These are phyloP conservation scores for Hylyphantes graminicola DNA, from an alignment of 1,140 invertebrate species.

Conservation along the genomic window DNA sequence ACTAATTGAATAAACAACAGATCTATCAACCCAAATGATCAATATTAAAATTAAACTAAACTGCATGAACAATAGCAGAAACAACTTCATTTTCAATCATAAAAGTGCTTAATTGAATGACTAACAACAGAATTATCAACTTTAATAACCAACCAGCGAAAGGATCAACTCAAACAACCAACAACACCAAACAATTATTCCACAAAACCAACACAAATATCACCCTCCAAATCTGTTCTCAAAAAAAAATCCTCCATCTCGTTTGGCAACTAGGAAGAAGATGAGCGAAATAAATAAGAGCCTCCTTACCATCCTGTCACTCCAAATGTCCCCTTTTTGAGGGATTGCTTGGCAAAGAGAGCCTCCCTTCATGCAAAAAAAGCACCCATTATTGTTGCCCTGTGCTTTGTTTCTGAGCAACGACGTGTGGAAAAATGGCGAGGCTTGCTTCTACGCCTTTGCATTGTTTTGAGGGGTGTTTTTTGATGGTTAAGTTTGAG, in stretches of 20 bases:
- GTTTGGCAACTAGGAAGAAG: no score
- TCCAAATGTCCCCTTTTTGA: conserved; percentile 40
- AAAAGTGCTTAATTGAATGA: no score
- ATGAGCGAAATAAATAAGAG: conserved; percentile 6
- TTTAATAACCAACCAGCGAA: conserved; percentile 5
- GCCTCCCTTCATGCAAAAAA: background rate
- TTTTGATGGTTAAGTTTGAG: no score
- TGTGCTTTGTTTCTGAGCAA: conserved; percentile 34
- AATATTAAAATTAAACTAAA: no score
- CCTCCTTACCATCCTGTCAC: conserved; percentile 35
- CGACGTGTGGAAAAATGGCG: conserved; percentile 20
- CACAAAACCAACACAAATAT: conserved; percentile 2
- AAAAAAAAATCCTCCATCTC: no score
- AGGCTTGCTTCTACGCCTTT: background rate
- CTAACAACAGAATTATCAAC: background rate
- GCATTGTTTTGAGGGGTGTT: no score
- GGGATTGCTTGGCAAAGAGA: conserved; percentile 18
- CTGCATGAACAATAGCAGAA: no score
- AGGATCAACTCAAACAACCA: conserved; percentile 25
- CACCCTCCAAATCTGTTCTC: no score
- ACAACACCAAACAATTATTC: conserved; percentile 33
- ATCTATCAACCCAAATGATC: no score
- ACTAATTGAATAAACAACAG: no score
- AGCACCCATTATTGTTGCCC: background rate
- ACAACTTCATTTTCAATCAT: no score